Conservation (phyloP, 2,113 vertebrate genomes). For the Gyps fulvus region DNA sequence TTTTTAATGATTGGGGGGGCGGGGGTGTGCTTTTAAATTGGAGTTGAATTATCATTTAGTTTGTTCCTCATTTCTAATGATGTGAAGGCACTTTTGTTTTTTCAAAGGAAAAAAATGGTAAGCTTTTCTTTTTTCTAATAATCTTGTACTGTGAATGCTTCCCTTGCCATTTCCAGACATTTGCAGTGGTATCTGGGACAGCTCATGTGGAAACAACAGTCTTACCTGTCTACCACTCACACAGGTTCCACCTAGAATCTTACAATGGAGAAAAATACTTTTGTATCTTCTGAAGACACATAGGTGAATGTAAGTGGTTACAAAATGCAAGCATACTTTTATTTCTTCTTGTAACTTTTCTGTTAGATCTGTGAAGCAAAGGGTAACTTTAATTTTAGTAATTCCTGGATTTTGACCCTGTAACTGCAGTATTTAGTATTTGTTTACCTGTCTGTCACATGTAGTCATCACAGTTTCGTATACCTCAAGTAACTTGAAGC, state of each 20-base stretch:
- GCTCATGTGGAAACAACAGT: background rate
- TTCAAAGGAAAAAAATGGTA: background rate
- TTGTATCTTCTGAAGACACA: background rate
- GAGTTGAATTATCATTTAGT: background rate
- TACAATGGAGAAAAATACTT: background rate
- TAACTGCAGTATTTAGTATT: background rate
- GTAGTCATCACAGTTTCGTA: background rate
- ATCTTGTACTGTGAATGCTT: background rate
- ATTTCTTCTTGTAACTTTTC: background rate
- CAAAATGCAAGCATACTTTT: background rate
- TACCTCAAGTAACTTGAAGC: background rate
- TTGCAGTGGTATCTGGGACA: background rate
- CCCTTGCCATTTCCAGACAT: background rate
- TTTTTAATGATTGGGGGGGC: background rate
- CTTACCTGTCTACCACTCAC: background rate
- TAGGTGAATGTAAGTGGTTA: background rate
- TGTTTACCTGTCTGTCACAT: background rate
- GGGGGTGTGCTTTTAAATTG: background rate
- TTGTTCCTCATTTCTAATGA: background rate
- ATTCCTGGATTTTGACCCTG: background rate
- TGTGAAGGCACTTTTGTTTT: background rate
- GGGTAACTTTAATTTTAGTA: background rate
- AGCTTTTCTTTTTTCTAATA: background rate
- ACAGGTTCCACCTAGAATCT: background rate
- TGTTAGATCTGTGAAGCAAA: background rate